Conservation (phyloP, 1,140 invertebrate genomes). For the Vanessa atalanta region DNA sequence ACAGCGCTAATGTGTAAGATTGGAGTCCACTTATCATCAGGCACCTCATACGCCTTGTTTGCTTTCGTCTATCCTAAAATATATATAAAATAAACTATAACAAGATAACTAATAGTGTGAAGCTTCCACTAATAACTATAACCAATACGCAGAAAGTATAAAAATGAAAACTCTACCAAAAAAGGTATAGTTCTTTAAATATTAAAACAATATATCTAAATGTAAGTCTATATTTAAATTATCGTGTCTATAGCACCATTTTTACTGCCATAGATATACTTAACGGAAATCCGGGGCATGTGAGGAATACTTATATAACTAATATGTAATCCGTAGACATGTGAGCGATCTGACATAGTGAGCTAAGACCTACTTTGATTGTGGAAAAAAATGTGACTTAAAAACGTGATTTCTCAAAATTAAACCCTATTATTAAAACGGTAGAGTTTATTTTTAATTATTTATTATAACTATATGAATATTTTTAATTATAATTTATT, state of each 20-base stretch:
- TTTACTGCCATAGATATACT: background rate
- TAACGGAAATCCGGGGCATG: constrained; percentile 6
- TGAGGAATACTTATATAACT: constrained; percentile 12
- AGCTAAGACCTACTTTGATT: constrained; percentile 10
- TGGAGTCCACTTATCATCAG: too few relatives aligned
- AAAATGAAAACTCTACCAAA: too few relatives aligned
- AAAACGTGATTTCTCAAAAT: background rate
- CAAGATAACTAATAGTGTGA: too few relatives aligned
- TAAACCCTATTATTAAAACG: background rate
- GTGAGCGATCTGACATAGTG: constrained; percentile 1
- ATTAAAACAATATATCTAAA: too few relatives aligned
- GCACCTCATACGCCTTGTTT: too few relatives aligned
- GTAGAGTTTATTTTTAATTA: background rate
- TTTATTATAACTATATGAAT: background rate
- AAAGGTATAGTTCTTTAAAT: too few relatives aligned
- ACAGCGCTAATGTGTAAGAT: too few relatives aligned
- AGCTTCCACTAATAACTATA: too few relatives aligned
- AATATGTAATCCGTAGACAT: constrained; percentile 2
- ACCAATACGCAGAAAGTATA: too few relatives aligned
- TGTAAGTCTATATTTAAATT: background rate
- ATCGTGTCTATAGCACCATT: background rate
- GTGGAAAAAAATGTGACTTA: constrained; percentile 2
- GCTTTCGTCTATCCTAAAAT: too few relatives aligned
- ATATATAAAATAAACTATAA: too few relatives aligned
- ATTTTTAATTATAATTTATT: too few relatives aligned